Conservation (phyloP, 2,113 vertebrate genomes). For the Datnioides undecimradiatus region DNA sequence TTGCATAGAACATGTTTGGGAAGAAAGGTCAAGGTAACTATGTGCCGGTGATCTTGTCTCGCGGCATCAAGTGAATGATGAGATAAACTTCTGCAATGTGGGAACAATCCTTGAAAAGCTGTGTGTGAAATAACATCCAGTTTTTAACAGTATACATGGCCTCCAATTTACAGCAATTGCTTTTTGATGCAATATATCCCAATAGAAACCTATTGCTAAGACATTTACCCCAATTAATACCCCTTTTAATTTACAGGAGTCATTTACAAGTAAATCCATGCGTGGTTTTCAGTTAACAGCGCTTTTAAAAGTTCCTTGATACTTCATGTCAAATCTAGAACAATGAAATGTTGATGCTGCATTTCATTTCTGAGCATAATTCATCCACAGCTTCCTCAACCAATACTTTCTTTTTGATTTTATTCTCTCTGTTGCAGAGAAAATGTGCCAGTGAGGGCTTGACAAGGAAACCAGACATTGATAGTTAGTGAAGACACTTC, state of each 20-base stretch:
- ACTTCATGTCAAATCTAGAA: neutral
- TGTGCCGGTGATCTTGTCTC: neutral
- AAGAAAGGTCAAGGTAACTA: too few species aligned
- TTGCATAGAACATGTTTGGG: neutral
- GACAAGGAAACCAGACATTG: conserved; percentile 4
- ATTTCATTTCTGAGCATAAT: conserved; percentile 15
- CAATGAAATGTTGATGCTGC: neutral
- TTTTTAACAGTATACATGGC: neutral
- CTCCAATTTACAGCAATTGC: conserved; percentile 15
- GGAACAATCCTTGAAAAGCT: too few species aligned
- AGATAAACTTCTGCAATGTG: neutral
- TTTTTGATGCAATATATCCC: conserved; percentile 6
- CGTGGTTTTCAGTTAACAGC: neutral
- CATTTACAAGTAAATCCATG: neutral
- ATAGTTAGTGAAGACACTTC: neutral
- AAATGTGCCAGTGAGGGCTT: conserved; percentile 2
- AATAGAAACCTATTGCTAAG: neutral
- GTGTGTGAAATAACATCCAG: conserved; percentile 39
- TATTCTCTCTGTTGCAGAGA: neutral
- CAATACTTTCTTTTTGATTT: neutral
- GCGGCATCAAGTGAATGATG: too few species aligned
- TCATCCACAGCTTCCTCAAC: neutral
- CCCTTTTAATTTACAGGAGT: neutral
- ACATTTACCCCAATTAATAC: neutral
- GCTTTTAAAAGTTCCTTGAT: neutral